These are phyloP conservation scores for Thunnus thynnus DNA, from an alignment of 2,113 vertebrate species.

Conservation along the genomic window DNA sequence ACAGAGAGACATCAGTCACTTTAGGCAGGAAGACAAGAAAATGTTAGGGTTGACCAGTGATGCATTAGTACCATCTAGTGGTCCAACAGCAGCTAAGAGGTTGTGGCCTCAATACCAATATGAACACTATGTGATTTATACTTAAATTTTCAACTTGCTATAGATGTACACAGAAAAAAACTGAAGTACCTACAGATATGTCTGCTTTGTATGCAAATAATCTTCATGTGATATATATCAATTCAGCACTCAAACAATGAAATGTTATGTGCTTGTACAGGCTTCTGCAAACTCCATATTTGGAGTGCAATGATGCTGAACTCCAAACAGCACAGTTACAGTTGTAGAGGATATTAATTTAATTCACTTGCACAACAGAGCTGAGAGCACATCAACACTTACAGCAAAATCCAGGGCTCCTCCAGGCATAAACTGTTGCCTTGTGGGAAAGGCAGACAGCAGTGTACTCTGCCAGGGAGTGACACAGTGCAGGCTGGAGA, in stretches of 20 bases:
- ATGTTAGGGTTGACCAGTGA: slow-evolving; percentile 68
- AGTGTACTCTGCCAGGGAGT: slow-evolving; percentile 61
- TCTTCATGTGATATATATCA: slow-evolving; percentile 35
- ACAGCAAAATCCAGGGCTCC: slow-evolving; percentile 63
- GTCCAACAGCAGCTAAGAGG: slow-evolving; percentile 44
- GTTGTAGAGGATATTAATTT: slow-evolving; percentile 62
- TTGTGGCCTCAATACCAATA: slow-evolving; percentile 44
- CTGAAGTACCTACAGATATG: slow-evolving; percentile 3
- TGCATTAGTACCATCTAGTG: slow-evolving; percentile 82
- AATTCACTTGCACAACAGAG: slow-evolving; percentile 58
- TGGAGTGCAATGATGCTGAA: slow-evolving; percentile 68
- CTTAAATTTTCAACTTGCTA: not conserved
- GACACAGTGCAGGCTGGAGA: slow-evolving; percentile 58
- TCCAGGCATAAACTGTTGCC: slow-evolving; percentile 63
- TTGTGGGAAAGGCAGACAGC: slow-evolving; percentile 60
- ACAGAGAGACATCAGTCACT: slow-evolving; percentile 55
- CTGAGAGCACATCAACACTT: slow-evolving; percentile 63
- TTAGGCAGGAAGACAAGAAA: slow-evolving; percentile 14
- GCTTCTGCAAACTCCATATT: slow-evolving; percentile 63
- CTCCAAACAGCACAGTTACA: slow-evolving; percentile 61
- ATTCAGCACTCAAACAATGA: slow-evolving; percentile 55
- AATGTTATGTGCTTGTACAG: slow-evolving; percentile 42
- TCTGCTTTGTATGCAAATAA: slow-evolving; percentile 50
- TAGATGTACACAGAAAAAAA: slow-evolving; percentile 22
- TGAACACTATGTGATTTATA: slow-evolving; percentile 25